Percentiles rank a stretch among this genome's conserved stretches.
These are phyloP conservation scores for Lepidocyrtoides sp. DNA, from an alignment of 2,888 invertebrate species.

Conservation along the genomic window DNA sequence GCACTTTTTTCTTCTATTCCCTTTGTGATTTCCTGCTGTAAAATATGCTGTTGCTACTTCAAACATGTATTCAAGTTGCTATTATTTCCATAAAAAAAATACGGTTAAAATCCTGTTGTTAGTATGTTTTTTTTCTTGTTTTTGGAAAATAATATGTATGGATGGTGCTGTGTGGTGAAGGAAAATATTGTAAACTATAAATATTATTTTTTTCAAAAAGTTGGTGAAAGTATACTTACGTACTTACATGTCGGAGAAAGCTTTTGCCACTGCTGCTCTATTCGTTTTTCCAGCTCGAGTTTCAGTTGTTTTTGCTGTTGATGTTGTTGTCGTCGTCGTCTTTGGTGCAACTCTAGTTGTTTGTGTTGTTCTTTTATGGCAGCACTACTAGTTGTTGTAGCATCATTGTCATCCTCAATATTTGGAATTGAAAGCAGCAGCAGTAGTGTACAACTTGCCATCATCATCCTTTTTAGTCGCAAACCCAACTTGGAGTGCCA, in stretches of 20 bases:
- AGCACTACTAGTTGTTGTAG: not conserved
- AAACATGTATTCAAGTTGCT: not conserved
- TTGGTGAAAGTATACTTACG: not conserved
- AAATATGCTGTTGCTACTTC: not conserved
- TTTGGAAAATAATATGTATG: too few species aligned
- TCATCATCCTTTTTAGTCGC: not conserved
- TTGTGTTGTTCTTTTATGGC: not conserved
- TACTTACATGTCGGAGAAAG: constrained; percentile 37
- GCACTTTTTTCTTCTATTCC: not conserved
- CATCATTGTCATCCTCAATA: constrained; percentile 1
- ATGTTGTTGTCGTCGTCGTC: not conserved
- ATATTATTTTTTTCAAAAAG: not conserved
- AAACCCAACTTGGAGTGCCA: not conserved
- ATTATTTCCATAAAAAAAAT: not conserved
- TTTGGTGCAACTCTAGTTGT: not conserved
- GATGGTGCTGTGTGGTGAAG: not conserved
- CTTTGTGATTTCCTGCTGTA: not conserved
- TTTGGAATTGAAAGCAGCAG: not conserved
- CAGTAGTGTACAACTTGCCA: not conserved
- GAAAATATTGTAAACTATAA: constrained; percentile 31
- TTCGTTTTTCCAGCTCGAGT: not conserved
- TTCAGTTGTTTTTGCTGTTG: not conserved
- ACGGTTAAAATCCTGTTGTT: not conserved
- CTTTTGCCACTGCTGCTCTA: not conserved
- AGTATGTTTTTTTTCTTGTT: not conserved